phyloP scores from a whole-genome alignment of 92 coral and sea anemone species.

The Muricea muricata region DNA sequence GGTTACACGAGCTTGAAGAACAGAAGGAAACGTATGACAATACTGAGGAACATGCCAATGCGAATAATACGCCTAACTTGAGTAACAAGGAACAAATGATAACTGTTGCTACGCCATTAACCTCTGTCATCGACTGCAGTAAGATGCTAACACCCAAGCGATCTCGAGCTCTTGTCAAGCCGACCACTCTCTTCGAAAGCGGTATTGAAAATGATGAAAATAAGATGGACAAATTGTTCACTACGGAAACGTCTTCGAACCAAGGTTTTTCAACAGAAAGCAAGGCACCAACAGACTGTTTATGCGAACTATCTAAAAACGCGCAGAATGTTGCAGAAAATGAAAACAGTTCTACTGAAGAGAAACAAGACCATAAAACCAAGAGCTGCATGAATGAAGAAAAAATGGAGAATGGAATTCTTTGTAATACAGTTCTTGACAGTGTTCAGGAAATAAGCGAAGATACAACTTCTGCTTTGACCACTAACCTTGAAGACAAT shows the following conservation, averaged over 20 bases:
- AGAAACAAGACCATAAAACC: background rate
- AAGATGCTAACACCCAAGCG: conserved; percentile 42
- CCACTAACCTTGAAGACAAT: background rate
- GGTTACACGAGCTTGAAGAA: background rate
- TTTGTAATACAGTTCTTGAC: background rate
- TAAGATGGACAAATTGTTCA: background rate
- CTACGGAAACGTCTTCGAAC: background rate
- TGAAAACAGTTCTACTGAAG: background rate
- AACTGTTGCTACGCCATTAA: background rate
- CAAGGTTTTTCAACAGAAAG: background rate
- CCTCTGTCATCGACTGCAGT: background rate
- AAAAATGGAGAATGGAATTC: background rate
- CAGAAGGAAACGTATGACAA: background rate
- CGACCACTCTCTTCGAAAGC: conserved; percentile 31
- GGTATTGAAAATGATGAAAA: background rate
- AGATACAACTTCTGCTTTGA: background rate
- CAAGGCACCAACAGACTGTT: background rate
- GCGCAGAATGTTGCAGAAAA: background rate
- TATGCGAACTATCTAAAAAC: background rate
- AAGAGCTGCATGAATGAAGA: background rate
- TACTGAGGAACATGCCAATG: background rate
- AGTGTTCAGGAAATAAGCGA: background rate
- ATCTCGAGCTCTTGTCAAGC: conserved; percentile 21
- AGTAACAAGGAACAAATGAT: background rate
- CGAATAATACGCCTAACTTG: background rate